These are phyloP conservation scores for Heliconius ismenius DNA, from an alignment of 2,888 invertebrate genomes.

Conservation along the genomic window DNA sequence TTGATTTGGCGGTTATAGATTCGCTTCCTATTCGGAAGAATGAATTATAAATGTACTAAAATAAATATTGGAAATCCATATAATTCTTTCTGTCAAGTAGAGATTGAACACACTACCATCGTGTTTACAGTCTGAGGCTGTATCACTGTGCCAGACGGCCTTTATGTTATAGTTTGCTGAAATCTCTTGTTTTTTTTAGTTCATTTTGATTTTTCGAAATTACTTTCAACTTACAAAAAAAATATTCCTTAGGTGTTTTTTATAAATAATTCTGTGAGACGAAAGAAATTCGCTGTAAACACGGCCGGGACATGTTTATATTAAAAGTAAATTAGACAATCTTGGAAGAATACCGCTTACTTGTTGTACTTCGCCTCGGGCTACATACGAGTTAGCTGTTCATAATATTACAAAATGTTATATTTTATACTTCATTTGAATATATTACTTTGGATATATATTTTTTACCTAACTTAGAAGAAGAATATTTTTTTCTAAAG, in stretches of 20 bases:
- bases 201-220: not conserved
- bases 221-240: not conserved
- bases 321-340: constrained; percentile 7
- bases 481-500: not conserved
- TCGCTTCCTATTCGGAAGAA: no score
- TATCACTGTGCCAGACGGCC: not conserved
- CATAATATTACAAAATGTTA: not conserved
- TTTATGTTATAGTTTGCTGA: no score
- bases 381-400: not conserved
- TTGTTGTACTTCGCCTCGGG: not conserved
- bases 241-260: not conserved
- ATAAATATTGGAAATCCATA: no score
- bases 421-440: constrained; percentile 3
- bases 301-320: not conserved
- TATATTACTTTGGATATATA: no score
- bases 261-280: not conserved
- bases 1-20: no score
- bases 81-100: not conserved
- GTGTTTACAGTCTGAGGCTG: not conserved
- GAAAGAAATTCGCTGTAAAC: not conserved
- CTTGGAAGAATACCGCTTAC: not conserved
- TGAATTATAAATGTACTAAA: no score
- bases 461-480: not conserved
- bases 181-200: no score
- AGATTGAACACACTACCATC: not conserved